Evolutionary conservation across 2,797 vertebrate species (phyloP).

Genomic region (Cirrhinus mrigala): DNA sequence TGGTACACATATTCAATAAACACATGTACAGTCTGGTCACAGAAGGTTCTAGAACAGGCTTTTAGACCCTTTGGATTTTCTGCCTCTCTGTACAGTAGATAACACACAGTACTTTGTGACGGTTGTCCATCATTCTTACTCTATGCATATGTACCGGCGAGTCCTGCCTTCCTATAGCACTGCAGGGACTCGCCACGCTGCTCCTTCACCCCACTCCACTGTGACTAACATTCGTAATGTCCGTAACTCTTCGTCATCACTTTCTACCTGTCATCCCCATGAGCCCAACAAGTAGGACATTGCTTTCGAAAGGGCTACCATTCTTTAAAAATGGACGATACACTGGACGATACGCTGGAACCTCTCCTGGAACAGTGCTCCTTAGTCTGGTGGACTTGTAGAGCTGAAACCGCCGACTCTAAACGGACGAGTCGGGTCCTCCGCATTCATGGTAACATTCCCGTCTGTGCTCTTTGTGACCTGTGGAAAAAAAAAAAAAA

Average conservation of each 20-base stretch:
- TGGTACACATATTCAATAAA: background rate
- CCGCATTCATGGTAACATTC: conserved; percentile 38
- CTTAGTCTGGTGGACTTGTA: conserved; percentile 52
- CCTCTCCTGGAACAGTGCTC: conserved; percentile 31
- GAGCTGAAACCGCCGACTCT: conserved; percentile 28
- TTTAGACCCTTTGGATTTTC: conserved; percentile 37
- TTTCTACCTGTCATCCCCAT: conserved; percentile 63
- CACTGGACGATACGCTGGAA: conserved; percentile 59
- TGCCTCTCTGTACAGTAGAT: conserved; percentile 54
- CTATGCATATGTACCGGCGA: conserved; percentile 63
- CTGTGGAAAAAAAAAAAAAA: conserved; percentile 48
- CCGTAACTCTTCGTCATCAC: conserved; percentile 43
- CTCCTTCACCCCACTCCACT: conserved; percentile 59
- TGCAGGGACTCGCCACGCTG: conserved; percentile 59
- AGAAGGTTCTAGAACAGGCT: conserved; percentile 46
- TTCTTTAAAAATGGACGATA: conserved; percentile 60
- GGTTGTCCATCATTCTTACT: conserved; percentile 55
- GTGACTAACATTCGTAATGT: conserved; percentile 56
- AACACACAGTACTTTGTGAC: conserved; percentile 39
- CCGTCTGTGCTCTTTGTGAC: conserved; percentile 27
- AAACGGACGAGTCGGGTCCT: conserved; percentile 34
- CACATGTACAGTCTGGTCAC: conserved; percentile 8
- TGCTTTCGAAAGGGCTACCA: conserved; percentile 77
- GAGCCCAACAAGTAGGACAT: conserved; percentile 60
- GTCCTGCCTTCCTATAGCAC: conserved; percentile 57